phyloP scores from a whole-genome alignment of 2,888 invertebrate species.

The Melieria omissa region DNA sequence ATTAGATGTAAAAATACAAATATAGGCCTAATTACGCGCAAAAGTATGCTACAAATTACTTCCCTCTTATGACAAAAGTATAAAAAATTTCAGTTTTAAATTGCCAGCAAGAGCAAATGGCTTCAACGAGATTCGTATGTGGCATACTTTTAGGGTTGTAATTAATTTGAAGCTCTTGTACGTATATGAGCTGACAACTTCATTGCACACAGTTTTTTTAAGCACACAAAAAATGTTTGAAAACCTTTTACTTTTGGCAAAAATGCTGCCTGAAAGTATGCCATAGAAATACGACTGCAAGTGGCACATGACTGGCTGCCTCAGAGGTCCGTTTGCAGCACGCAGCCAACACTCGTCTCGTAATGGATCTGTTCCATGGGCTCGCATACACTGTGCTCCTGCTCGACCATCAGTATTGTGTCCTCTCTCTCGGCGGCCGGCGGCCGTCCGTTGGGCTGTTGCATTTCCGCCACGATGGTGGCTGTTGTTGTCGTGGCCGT shows the following conservation, averaged over 20 bases:
- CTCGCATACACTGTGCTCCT: constrained; percentile 14
- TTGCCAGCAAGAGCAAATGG: too few relatives aligned
- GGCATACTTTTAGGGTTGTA: too few relatives aligned
- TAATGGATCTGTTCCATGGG: background rate
- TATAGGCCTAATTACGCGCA: too few relatives aligned
- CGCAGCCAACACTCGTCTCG: background rate
- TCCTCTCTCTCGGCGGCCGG: background rate
- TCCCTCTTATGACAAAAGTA: too few relatives aligned
- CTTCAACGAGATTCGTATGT: too few relatives aligned
- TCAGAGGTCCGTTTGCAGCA: constrained; percentile 31
- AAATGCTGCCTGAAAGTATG: constrained; percentile 15
- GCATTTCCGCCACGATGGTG: background rate
- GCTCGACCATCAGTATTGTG: constrained; percentile 4
- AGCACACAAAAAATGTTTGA: background rate
- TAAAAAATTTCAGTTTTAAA: too few relatives aligned
- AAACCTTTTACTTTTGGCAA: background rate
- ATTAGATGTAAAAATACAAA: too few relatives aligned
- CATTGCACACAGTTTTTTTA: background rate
- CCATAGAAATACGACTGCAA: background rate
- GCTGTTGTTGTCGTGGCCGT: constrained; percentile 17
- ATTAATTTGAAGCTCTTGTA: too few relatives aligned
- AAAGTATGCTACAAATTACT: too few relatives aligned
- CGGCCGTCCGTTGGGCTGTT: constrained; percentile 10
- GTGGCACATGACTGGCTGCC: background rate
- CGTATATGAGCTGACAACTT: background rate